Evolutionary conservation across 2,888 invertebrate genomes (phyloP).

Genomic region (Andrena minutula): DNA sequence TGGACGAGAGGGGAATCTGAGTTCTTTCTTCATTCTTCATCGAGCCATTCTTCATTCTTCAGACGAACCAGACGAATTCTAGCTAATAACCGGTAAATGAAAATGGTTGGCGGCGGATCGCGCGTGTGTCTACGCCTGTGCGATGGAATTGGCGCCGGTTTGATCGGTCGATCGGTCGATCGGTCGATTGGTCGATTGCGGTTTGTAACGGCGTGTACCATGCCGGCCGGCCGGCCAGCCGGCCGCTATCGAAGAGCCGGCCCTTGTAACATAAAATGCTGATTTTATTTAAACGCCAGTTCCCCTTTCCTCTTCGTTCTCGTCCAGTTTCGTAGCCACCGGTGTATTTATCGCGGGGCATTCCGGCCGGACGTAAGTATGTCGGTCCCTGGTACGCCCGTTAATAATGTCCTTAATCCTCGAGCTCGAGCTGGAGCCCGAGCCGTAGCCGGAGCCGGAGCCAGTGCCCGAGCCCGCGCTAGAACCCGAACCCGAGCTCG

Average conservation of each 20-base stretch:
- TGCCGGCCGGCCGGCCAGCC: constrained; percentile 69
- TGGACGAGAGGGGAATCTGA: not conserved
- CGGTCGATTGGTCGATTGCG: constrained; percentile 51
- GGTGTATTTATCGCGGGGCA: constrained; percentile 82
- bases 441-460: constrained; percentile 43
- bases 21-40: not conserved
- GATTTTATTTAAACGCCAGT: constrained; percentile 82
- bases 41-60: not conserved
- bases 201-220: constrained; percentile 47
- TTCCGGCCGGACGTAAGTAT: constrained; percentile 83
- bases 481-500: constrained; percentile 59
- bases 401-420: constrained; percentile 84
- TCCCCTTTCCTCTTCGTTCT: constrained; percentile 56
- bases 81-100: not conserved
- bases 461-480: constrained; percentile 46
- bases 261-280: constrained; percentile 83
- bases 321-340: constrained; percentile 71
- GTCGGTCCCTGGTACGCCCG: constrained; percentile 80
- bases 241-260: constrained; percentile 76
- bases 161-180: constrained; percentile 52
- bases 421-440: constrained; percentile 56
- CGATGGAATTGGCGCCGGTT: constrained; percentile 61
- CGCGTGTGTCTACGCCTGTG: constrained; percentile 74
- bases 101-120: not conserved
- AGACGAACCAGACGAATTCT: not conserved